Base-by-base conservation (phyloP, 2,113 vertebrate species). In the Felis chaus region DNA sequence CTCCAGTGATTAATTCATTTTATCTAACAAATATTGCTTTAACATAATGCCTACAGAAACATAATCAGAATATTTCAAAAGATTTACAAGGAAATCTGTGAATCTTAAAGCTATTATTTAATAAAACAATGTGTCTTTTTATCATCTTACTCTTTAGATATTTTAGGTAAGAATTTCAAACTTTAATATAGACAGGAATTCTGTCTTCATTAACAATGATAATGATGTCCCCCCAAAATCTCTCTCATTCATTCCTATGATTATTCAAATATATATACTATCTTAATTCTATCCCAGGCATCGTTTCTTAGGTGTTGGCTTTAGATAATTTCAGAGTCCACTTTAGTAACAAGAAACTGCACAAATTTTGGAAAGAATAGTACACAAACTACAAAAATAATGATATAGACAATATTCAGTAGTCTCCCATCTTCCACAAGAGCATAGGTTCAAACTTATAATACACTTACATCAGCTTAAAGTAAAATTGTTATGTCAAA, bases 1-100 rank as follows among this genome's bases (percentile, higher is more conserved):
- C 74, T 93, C 21, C 45, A 88, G 78, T 86, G 74, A 96, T 94
- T 97, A 95, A 95, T 90, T 95, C 71, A 97, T 97, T 95, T 84
- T 81, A 19, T n/a, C 89, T 95, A 89, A 93, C 91, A 96, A 97
- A 94, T 83, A 92, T 81, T 92, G 53, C 61, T 90, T 95, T 85
- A 63, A 33, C n/a, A 92, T 93, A 90, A 93, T 85, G 63, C 41
- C 74, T 90, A 92, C 25, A 8, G 85, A 96, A 95, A 57, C 69
- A 95, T 83, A 92, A 97, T 95, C 80, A 95, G 53, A 95, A 90
- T 45, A 93, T 81, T 87, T 94, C 29, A 87, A 86, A 94, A 31
- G 15, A 84, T 61, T n/a, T 92, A 11, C 21, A 92, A 90, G 14
- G 18, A 94, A 97, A 76, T 3, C 23, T 89, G 18, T 81, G 74